Evolutionary conservation across 2,113 vertebrate genomes (phyloP), one percentile per base, ranked within the genome.

Genomic region (Heterotis niloticus): DNA sequence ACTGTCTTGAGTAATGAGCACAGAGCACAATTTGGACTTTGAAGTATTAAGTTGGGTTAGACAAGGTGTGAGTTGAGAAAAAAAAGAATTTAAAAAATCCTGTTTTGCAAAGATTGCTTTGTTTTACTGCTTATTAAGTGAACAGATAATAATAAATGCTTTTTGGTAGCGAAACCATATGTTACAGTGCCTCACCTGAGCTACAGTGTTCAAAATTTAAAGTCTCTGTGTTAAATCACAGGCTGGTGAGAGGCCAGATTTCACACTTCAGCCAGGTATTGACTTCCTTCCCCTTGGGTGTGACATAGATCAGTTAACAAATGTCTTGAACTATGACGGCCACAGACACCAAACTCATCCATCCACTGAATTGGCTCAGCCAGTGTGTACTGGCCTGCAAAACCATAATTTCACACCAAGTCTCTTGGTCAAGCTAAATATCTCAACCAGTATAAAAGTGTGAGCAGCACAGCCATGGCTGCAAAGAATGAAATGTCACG

Each of bases 271-370:
- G 68, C 56, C 57, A 67, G 51, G 60, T 54, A 74, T 74, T 79
- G 70, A 79, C 73, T 66, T 79, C 10, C 51, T 59, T 29, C 23
- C 65, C 1, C 44, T 9, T 1, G 18, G 59, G 69, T 28, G 65
- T 79, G 70, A 56, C 70, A 79, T 56, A 74, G 78, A 65, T 74
- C 60, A 74, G 11, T 66, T 79, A 66, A 73, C 26, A 66, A 74
- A 74, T 5, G 59, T 44, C 28, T 16, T 10, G 59, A 12, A 16
- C 62, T 54, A 44, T 74, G 78, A 74, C 78, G 57, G 10, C 60
- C 23, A 18, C 12, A 66, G 69, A 24, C 29, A 18, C 23, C 24
- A 28, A 20, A 60, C 26, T 10, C 51, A 66, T 64, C 59, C 60
- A 24, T 73, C 69, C 1, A 12, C 52, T 4, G 66, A 69, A 78